Percentiles rank a stretch among this genome's conserved stretches.
phyloP scores from a whole-genome alignment of 64 coral and sea anemone species.

The Cladopsammia gracilis region DNA sequence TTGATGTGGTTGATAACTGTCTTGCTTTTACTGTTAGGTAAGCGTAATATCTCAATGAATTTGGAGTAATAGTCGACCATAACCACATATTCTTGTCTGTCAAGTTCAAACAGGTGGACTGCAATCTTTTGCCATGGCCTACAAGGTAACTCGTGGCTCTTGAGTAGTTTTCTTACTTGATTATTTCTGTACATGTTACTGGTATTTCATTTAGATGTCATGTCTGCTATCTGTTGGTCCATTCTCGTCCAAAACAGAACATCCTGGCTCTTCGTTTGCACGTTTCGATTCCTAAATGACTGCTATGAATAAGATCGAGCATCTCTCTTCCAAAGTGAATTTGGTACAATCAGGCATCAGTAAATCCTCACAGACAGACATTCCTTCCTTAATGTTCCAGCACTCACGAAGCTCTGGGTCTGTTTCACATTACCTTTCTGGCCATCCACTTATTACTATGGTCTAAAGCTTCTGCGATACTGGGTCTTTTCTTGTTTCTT shows the following conservation, averaged over 20 bases:
- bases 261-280: slow-evolving; percentile 39
- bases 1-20: neutral
- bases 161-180: slow-evolving; percentile 18
- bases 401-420: neutral
- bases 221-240: slow-evolving; percentile 41
- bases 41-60: neutral
- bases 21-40: no score
- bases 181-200: neutral
- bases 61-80: slow-evolving; percentile 7
- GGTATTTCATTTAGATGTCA: neutral
- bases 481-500: slow-evolving; percentile 43
- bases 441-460: slow-evolving; percentile 61
- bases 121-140: neutral
- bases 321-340: neutral
- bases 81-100: no score
- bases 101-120: slow-evolving; percentile 4
- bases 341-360: slow-evolving; percentile 31
- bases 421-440: neutral
- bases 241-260: slow-evolving; percentile 33
- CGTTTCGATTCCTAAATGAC: slow-evolving; percentile 31
- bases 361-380: slow-evolving; percentile 2
- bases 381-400: no score
- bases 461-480: slow-evolving; percentile 26
- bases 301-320: slow-evolving; percentile 15
- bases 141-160: neutral